phyloP scores from a whole-genome alignment of 2,797 vertebrate species.

The Tachyglossus aculeatus region DNA sequence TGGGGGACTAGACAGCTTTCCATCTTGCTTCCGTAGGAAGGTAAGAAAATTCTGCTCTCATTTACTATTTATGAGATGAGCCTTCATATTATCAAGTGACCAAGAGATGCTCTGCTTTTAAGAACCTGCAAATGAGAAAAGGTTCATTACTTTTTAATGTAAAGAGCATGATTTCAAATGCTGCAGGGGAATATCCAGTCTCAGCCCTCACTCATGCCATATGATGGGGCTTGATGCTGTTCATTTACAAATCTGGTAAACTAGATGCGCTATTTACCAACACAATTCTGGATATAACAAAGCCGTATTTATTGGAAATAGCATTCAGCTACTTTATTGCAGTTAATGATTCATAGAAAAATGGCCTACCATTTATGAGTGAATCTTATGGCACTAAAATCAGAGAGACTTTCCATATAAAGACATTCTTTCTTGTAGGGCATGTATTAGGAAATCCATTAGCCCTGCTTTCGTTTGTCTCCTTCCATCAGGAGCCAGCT shows the following conservation, averaged over 20 bases:
- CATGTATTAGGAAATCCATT: not conserved
- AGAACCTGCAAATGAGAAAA: constrained; percentile 61
- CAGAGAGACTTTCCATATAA: not conserved
- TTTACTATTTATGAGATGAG: constrained; percentile 71
- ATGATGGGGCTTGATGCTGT: not conserved
- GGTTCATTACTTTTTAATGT: constrained; percentile 73
- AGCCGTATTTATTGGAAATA: constrained; percentile 35
- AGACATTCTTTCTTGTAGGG: not conserved
- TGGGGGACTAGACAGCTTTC: constrained; percentile 53
- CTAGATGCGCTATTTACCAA: not conserved
- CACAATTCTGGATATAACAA: not conserved
- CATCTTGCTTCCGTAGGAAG: constrained; percentile 50
- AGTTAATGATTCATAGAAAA: constrained; percentile 3
- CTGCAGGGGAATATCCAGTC: constrained; percentile 13
- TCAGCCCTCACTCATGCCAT: constrained; percentile 23
- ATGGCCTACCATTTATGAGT: not conserved
- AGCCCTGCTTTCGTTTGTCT: not conserved
- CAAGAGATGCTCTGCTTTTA: constrained; percentile 64
- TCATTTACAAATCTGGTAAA: constrained; percentile 31
- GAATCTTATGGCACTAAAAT: not conserved
- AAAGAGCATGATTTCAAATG: constrained; percentile 52
- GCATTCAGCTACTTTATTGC: constrained; percentile 18
- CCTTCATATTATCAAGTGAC: constrained; percentile 57
- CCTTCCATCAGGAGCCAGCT: not conserved
- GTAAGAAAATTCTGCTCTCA: constrained; percentile 60